These are phyloP conservation scores for Disparrhopalites patrizii DNA, from an alignment of 2,888 invertebrate genomes.

Conservation along the genomic window DNA sequence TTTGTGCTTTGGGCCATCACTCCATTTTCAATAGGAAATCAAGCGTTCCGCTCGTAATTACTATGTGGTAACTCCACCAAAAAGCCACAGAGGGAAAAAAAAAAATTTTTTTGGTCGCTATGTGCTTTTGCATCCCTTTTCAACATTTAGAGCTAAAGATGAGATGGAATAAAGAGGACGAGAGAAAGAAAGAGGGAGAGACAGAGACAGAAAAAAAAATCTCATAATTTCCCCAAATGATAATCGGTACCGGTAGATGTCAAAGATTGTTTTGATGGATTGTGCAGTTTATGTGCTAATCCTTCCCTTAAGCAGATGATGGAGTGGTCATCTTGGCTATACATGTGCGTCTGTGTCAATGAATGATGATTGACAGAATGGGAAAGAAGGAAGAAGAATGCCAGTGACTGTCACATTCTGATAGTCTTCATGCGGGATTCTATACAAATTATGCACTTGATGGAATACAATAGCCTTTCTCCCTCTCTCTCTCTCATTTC, in stretches of 20 bases:
- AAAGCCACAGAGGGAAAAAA: neutral
- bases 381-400: constrained; percentile 1
- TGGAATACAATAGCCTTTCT: neutral
- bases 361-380: constrained; percentile 17
- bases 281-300: constrained; percentile 24
- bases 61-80: constrained; percentile 13
- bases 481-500: neutral
- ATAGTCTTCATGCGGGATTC: no score
- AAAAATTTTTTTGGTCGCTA: neutral
- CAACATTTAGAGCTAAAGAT: no score
- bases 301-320: constrained; percentile 23
- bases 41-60: constrained; percentile 26
- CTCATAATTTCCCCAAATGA: constrained; percentile 6
- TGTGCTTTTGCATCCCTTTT: constrained; percentile 10
- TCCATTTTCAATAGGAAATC: constrained; percentile 28
- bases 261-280: constrained; percentile 40
- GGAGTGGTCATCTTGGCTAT: constrained; percentile 25
- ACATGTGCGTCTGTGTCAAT: constrained; percentile 25
- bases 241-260: constrained; percentile 3
- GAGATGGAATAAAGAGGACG: no score
- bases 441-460: no score
- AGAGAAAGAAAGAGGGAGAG: neutral
- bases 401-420: no score
- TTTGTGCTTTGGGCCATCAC: constrained; percentile 23
- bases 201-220: neutral